These are phyloP conservation scores for Venturia canescens DNA, from an alignment of 1,140 invertebrate genomes.

Conservation along the genomic window DNA sequence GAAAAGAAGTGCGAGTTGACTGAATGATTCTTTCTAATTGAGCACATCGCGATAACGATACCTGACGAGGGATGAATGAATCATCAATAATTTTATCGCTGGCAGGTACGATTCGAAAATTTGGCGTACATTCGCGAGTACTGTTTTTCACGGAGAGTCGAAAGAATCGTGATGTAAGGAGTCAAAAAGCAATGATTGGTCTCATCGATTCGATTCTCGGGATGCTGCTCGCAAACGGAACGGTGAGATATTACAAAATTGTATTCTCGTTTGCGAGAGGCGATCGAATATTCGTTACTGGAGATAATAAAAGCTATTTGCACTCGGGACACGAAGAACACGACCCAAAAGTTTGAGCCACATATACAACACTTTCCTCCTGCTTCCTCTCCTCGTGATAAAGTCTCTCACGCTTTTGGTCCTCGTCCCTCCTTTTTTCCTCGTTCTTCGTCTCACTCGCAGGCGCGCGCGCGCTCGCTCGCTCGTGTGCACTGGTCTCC, in stretches of 20 bases:
- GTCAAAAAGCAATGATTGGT: no score
- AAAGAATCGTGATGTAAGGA: no score
- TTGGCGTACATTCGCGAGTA: no score
- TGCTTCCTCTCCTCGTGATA: not conserved
- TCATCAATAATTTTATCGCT: no score
- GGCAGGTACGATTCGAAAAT: no score
- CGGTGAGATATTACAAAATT: slow-evolving; percentile 9
- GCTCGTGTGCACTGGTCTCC: slow-evolving; percentile 42
- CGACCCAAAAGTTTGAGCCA: slow-evolving; percentile 18
- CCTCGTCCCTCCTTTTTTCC: not conserved
- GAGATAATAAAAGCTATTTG: slow-evolving; percentile 25
- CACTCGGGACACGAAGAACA: slow-evolving; percentile 9
- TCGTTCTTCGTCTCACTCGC: slow-evolving; percentile 6
- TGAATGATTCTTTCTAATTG: no score
- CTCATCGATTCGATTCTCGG: no score
- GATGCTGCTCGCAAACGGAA: not conserved
- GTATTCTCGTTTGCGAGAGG: not conserved
- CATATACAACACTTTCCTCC: slow-evolving; percentile 4
- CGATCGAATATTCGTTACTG: not conserved
- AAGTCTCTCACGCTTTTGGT: slow-evolving; percentile 32
- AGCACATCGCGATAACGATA: no score
- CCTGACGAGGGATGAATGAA: no score
- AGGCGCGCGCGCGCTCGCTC: slow-evolving; percentile 48
- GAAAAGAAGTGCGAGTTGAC: no score
- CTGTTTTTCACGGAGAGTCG: no score